These are phyloP conservation scores for Chaenocephalus aceratus DNA, from an alignment of 2,113 vertebrate species.

Conservation along the genomic window DNA sequence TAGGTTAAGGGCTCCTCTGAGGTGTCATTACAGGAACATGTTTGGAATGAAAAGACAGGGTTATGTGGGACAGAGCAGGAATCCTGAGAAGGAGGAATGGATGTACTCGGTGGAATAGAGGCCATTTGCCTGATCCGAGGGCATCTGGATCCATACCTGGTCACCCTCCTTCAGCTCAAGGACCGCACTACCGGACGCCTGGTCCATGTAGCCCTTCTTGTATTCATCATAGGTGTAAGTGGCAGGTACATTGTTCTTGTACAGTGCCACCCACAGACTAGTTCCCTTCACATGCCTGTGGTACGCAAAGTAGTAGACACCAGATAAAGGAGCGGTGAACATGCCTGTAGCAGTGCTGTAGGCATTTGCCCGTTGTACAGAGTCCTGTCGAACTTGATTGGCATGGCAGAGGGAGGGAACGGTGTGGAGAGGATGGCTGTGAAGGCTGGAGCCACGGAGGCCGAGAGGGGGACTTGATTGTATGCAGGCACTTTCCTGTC, in stretches of 20 bases:
- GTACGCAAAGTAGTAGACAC: constrained; percentile 98
- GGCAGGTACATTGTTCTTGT: constrained; percentile 99
- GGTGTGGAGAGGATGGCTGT: constrained; percentile 95
- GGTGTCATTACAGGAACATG: constrained; percentile 62
- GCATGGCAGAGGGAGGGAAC: constrained; percentile 95
- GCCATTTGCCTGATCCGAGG: constrained; percentile 98
- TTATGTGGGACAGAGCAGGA: constrained; percentile 98
- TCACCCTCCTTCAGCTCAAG: constrained; percentile 97
- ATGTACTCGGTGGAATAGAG: constrained; percentile 98
- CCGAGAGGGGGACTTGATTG: constrained; percentile 89
- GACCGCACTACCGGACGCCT: constrained; percentile 97
- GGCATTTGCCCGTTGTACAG: constrained; percentile 96
- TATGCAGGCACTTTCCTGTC: constrained; percentile 89
- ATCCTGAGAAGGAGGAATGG: constrained; percentile 98
- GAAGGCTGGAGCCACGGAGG: constrained; percentile 90
- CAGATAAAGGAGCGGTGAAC: constrained; percentile 94
- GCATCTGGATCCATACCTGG: constrained; percentile 99
- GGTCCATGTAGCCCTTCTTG: constrained; percentile 99
- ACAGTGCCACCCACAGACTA: constrained; percentile 97
- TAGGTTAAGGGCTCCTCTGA: constrained; percentile 66
- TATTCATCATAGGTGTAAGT: constrained; percentile 99
- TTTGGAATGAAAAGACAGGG: constrained; percentile 56
- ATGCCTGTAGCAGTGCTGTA: constrained; percentile 94
- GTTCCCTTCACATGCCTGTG: constrained; percentile 99
- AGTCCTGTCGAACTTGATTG: constrained; percentile 97